Evolutionary conservation across 2,113 vertebrate species (phyloP), one percentile per base, ranked within the genome.

Genomic region (Hydropotes inermis): DNA sequence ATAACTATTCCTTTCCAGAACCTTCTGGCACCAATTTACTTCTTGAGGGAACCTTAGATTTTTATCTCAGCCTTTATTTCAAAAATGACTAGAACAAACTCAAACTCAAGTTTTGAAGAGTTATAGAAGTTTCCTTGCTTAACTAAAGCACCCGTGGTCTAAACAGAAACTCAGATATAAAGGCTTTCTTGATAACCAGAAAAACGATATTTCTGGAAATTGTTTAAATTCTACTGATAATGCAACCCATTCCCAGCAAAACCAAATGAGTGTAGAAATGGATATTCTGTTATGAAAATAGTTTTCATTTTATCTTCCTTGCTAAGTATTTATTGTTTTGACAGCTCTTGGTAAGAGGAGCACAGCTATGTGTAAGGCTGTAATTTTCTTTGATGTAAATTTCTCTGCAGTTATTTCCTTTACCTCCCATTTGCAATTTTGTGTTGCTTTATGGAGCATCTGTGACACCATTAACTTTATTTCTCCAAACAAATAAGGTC

Each of bases 391-490:
- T 19, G 16, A 67, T 95, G 74, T 36, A 6, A 27, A 94, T 58
- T 91, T 70, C 55, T 95, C 52, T 93, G 70, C 55, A 52, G 17
- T 58, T 82, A 61, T 95, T 95, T 92, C 57, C 39, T 60, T 82
- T 67, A 54, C 30, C 81, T 57, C 14, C 16, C 39, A n/a, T 87
- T 81, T 92, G 64, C 36, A 60, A 30, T 87, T 94, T 70, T 2
- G 1, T 25, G n/a, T 39, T 36, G 23, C 76, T 96, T 96, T 92
- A 87, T 76, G 91, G 36, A 76, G n/a, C 90, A 88, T 95, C 93
- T 89, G 95, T 89, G 85, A 79, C 70, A 55, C 89, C 61, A 83
- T 96, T 76, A 61, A 85, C 57, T 97, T 97, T 95, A 47, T 96
- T 92, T 60, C 82, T 47, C 61, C 16, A 79, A 85, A 86, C 76